Evolutionary conservation across 2,113 vertebrate genomes (phyloP).

Genomic region (Perccottus glenii): DNA sequence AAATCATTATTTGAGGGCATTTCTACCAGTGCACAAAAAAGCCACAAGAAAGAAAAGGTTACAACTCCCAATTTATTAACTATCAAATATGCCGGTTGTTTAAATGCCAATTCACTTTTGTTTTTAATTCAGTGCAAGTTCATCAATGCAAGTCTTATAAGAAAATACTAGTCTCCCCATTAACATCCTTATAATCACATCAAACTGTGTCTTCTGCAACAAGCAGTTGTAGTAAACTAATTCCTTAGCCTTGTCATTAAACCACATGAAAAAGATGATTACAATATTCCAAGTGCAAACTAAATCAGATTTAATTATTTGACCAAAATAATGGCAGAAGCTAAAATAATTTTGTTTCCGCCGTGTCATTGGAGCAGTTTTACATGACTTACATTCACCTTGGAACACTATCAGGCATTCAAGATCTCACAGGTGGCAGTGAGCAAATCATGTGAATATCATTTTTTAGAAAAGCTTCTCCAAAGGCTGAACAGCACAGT

Average conservation of each 20-base stretch:
- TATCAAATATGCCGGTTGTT: too few relatives aligned
- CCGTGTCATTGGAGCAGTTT: slow-evolving; percentile 8
- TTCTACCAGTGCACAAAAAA: too few relatives aligned
- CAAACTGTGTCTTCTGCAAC: not conserved
- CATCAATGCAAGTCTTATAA: not conserved
- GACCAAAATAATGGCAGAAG: not conserved
- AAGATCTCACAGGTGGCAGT: slow-evolving; percentile 26
- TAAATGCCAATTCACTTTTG: slow-evolving; percentile 6
- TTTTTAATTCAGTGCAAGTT: slow-evolving; percentile 53
- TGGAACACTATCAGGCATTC: slow-evolving; percentile 1
- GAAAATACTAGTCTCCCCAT: slow-evolving; percentile 7
- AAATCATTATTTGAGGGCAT: too few relatives aligned
- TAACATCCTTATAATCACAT: slow-evolving; percentile 22
- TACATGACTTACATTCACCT: slow-evolving; percentile 21
- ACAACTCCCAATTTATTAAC: too few relatives aligned
- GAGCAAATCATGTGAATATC: not conserved
- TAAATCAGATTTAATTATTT: slow-evolving; percentile 3
- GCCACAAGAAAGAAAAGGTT: too few relatives aligned
- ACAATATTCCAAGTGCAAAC: slow-evolving; percentile 13
- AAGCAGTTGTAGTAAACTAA: not conserved
- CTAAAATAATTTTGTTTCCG: not conserved
- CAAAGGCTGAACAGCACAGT: slow-evolving; percentile 28
- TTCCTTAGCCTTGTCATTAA: not conserved
- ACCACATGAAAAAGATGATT: not conserved
- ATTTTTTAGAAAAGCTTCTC: not conserved